phyloP scores from a whole-genome alignment of 2,797 vertebrate genomes.

The Poecile montanus region DNA sequence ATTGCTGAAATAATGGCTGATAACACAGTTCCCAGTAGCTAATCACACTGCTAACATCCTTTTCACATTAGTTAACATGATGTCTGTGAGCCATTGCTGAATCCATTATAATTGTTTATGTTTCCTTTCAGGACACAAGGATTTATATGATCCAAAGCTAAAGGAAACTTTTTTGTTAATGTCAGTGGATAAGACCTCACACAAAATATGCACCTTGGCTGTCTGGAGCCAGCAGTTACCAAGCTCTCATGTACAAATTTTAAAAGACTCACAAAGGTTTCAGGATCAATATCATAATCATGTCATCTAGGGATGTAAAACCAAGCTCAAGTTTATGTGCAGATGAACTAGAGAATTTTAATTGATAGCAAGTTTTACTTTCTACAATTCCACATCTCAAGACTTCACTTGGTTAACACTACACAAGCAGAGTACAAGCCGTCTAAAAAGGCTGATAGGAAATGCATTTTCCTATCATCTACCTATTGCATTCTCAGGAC shows the following conservation, averaged over 20 bases:
- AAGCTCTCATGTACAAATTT: neutral
- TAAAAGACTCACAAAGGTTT: neutral
- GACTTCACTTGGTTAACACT: neutral
- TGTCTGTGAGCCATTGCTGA: neutral
- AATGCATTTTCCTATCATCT: neutral
- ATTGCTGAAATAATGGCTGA: conserved; percentile 22
- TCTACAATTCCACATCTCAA: neutral
- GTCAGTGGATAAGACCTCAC: neutral
- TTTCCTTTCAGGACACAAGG: neutral
- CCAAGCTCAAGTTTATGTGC: neutral
- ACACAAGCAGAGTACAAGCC: neutral
- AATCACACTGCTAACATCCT: conserved; percentile 27
- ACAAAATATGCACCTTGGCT: neutral
- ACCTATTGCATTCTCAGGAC: neutral
- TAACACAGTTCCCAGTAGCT: conserved; percentile 35
- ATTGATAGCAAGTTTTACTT: neutral
- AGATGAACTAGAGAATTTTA: neutral
- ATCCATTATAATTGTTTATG: neutral
- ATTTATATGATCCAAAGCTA: neutral
- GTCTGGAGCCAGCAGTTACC: neutral
- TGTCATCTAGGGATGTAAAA: neutral
- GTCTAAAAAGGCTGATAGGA: neutral
- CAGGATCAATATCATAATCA: neutral
- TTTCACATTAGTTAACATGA: neutral
- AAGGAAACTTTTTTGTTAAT: neutral